phyloP scores from a whole-genome alignment of 2,113 vertebrate genomes.

The Dolichallabes microphthalmus region DNA sequence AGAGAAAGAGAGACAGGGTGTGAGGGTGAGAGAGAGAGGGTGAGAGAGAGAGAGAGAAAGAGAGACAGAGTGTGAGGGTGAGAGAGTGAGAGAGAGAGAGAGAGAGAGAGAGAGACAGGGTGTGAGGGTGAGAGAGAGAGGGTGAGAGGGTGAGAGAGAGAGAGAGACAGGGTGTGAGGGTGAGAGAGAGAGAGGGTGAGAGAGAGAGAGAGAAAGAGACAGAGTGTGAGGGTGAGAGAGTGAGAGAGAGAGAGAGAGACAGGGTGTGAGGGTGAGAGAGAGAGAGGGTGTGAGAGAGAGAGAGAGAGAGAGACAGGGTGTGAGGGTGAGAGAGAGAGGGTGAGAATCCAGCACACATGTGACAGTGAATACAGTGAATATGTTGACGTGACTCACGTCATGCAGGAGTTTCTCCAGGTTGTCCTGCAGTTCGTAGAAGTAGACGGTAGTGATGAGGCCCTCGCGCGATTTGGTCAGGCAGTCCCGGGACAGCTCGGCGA shows the following conservation, averaged over 20 bases:
- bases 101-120: no score
- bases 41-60: no score
- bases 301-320: slow-evolving; percentile 9
- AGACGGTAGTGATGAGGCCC: slow-evolving; percentile 87
- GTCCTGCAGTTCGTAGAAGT: slow-evolving; percentile 93
- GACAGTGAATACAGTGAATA: no score
- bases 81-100: no score
- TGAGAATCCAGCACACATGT: not conserved
- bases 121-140: no score
- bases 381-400: slow-evolving; percentile 75
- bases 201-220: not conserved
- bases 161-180: no score
- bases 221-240: not conserved
- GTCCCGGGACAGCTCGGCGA: slow-evolving; percentile 88
- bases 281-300: not conserved
- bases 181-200: no score
- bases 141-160: no score
- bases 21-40: no score
- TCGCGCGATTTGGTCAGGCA: slow-evolving; percentile 88
- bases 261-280: not conserved
- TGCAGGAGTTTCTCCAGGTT: slow-evolving; percentile 89
- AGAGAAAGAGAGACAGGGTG: no score
- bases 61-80: no score
- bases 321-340: not conserved
- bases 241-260: not conserved